A percentile compares a stretch with the other conserved stretches of the same genome.
Conservation (phyloP, 2,113 vertebrate species). For the Crotalus horridus region DNA sequence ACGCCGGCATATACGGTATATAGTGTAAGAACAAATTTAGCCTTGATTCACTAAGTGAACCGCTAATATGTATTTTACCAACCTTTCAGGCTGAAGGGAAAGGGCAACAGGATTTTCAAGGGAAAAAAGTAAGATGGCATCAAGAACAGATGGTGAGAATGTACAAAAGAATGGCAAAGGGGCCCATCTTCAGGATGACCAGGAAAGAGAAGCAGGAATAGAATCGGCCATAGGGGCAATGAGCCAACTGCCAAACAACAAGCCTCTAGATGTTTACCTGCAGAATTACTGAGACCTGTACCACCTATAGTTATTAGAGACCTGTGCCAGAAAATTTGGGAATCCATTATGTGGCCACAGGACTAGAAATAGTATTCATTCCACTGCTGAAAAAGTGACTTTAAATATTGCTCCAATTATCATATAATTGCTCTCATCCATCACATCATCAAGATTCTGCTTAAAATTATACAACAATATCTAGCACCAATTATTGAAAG, state of each 20-base stretch:
- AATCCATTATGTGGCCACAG: not conserved
- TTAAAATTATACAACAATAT: not conserved
- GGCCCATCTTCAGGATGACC: not conserved
- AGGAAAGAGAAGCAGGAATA: not conserved
- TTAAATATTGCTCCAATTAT: not conserved
- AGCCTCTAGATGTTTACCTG: not conserved
- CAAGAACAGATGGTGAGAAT: not conserved
- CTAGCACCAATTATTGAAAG: not conserved
- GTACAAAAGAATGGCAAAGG: not conserved
- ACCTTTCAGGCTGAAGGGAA: not conserved
- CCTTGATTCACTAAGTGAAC: not conserved
- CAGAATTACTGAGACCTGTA: not conserved
- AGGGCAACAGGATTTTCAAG: not conserved
- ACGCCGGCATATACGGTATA: not conserved
- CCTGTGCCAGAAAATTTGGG: not conserved
- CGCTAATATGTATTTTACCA: not conserved
- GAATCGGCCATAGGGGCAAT: not conserved
- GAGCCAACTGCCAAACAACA: not conserved
- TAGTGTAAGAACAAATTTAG: not conserved
- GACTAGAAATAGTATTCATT: not conserved
- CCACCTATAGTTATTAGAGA: not conserved
- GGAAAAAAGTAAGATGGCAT: no score
- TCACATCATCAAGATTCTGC: not conserved
- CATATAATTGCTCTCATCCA: not conserved
- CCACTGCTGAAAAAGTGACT: not conserved